phyloP scores from a whole-genome alignment of 2,888 invertebrate species.

The Dicyrtoma fusca region DNA sequence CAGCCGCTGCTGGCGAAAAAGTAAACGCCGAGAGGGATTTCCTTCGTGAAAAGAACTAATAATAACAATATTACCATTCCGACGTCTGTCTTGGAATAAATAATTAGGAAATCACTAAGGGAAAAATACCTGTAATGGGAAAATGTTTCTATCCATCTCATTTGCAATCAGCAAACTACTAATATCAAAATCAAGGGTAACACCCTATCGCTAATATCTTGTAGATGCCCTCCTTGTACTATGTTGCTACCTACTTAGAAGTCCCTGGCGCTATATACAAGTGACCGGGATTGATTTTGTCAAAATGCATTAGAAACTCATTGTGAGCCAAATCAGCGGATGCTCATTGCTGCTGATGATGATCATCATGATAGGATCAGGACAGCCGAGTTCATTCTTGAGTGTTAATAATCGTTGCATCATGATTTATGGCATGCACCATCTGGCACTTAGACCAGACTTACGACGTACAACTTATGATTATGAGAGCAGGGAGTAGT shows the following conservation, averaged over 20 bases:
- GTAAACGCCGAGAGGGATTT: neutral
- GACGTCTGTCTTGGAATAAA: constrained; percentile 3
- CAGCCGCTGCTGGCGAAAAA: neutral
- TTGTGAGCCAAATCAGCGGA: neutral
- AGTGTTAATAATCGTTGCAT: constrained; percentile 27
- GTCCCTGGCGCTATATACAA: too few species aligned
- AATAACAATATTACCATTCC: constrained; percentile 2
- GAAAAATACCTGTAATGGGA: too few species aligned
- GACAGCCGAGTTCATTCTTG: constrained; percentile 3
- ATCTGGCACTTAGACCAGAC: constrained; percentile 13
- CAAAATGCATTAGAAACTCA: constrained; percentile 1
- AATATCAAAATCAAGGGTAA: too few species aligned
- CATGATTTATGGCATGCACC: constrained; percentile 24
- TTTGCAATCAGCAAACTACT: too few species aligned
- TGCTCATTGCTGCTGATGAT: neutral
- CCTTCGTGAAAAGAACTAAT: neutral
- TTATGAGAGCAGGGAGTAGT: neutral
- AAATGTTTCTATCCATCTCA: too few species aligned
- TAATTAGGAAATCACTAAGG: neutral
- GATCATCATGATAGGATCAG: constrained; percentile 14
- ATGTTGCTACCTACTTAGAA: too few species aligned
- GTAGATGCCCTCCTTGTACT: too few species aligned
- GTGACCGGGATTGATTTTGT: too few species aligned
- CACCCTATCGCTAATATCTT: too few species aligned
- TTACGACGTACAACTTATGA: neutral